Base-by-base conservation (phyloP, 2,797 vertebrate genomes). In the Jordanella pulchra region DNA sequence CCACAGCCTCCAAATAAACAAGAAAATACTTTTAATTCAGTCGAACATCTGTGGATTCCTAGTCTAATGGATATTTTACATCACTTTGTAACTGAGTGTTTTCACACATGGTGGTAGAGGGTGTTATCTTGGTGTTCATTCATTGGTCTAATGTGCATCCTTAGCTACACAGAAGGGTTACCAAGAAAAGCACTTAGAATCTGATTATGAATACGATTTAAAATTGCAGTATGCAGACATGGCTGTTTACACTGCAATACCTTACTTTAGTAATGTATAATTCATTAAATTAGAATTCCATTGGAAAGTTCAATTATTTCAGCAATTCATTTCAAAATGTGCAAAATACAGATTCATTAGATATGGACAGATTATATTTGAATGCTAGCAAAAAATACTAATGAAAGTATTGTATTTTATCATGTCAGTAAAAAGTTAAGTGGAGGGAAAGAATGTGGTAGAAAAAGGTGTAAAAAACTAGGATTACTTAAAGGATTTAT, bases 161-260 rank as follows among this genome's bases (percentile, higher is more conserved):
- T 53, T 13, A 63, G 44, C 48, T 60, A 42, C 55, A 71, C 44
- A 48, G 32, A 61, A 44, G 32, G 42, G 53, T 60, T 12, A 27
- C 30, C 65, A 71, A 56, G n/a, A 76, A 54, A 67, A 72, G 70
- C 75, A 72, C 66, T 79, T 50, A 66, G 54, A 60, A 77, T n/a
- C n/a, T n/a, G n/a, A n/a, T 87, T 82, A 88, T 75, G 83, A 80
- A 72, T n/a, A n/a, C n/a, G n/a, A 84, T 83, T 65, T 65, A 47
- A 45, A 69, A 67, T 53, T 11, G n/a, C n/a, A 76, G 51, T 65
- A 28, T 18, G 3, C 78, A 70, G 67, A 81, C 73, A 73, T 77
- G 82, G 86, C 84, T 79, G 71, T 65, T 4, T 2, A n/a, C 72
- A 84, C 85, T 73, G 64, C 81, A 53, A 73, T 42, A 25, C n/a